These are phyloP conservation scores for Bovichtus variegatus DNA, from an alignment of 2,797 vertebrate genomes.

Conservation along the genomic window DNA sequence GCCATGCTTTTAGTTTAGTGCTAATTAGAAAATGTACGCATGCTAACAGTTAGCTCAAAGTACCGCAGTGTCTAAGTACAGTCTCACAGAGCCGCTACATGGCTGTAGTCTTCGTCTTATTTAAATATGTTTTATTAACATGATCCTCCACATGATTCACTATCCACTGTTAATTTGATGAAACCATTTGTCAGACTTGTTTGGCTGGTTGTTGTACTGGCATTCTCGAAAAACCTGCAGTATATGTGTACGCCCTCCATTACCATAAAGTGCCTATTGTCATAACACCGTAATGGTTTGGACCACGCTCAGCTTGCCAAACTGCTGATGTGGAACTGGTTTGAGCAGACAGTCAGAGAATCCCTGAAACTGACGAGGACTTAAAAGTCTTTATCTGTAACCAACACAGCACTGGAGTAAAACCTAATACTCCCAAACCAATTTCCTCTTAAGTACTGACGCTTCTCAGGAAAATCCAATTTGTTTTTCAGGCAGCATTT, in stretches of 20 bases:
- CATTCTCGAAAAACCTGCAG: background rate
- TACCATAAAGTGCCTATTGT: background rate
- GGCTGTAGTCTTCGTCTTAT: background rate
- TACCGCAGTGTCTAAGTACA: too few relatives aligned
- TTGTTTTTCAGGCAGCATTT: conserved; percentile 17
- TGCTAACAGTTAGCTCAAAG: background rate
- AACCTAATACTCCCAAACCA: conserved; percentile 5
- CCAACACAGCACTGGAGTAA: background rate
- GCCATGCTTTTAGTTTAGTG: background rate
- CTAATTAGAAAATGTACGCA: background rate
- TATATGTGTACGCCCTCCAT: background rate
- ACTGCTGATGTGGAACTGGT: background rate
- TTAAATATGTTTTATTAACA: background rate
- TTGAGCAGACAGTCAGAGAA: background rate
- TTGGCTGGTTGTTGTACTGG: background rate
- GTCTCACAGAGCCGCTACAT: background rate
- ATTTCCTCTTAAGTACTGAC: conserved; percentile 11
- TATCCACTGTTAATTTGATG: background rate
- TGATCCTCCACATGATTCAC: background rate
- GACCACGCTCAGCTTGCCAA: background rate
- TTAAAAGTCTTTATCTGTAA: background rate
- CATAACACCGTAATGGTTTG: background rate
- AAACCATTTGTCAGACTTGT: background rate
- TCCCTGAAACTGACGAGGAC: background rate
- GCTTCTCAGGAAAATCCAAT: conserved; percentile 19